Evolutionary conservation across 2,797 vertebrate genomes (phyloP).

Genomic region (Gymnodraco acuticeps): DNA sequence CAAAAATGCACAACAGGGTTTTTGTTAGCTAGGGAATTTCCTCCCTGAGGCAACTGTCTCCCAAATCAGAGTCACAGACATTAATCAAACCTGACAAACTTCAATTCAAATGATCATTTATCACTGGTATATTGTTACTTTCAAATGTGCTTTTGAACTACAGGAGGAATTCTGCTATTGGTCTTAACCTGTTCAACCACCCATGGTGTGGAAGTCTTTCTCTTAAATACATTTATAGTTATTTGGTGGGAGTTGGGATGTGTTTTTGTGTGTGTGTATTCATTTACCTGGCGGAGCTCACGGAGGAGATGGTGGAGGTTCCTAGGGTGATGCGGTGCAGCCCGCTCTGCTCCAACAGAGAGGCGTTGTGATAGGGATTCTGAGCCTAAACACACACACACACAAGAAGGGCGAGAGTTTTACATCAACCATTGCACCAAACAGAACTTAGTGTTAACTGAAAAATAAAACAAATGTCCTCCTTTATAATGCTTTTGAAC

Average conservation of each 20-base stretch:
- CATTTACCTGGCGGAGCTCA: constrained; percentile 93
- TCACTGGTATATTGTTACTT: too few relatives aligned
- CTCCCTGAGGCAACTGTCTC: constrained; percentile 38
- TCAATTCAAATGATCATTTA: not conserved
- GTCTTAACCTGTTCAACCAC: not conserved
- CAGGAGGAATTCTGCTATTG: not conserved
- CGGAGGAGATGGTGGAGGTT: constrained; percentile 96
- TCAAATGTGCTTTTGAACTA: constrained; percentile 5
- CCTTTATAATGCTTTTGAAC: too few relatives aligned
- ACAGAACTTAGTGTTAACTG: too few relatives aligned
- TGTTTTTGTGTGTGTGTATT: not conserved
- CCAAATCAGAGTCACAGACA: constrained; percentile 22
- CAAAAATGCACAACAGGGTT: constrained; percentile 53
- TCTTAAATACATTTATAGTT: not conserved
- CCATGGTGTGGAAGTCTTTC: not conserved
- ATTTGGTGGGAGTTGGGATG: constrained; percentile 36
- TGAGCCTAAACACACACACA: constrained; percentile 85
- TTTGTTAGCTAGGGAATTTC: constrained; percentile 36
- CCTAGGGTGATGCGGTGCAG: constrained; percentile 98
- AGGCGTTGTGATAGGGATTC: constrained; percentile 93
- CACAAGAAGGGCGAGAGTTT: constrained; percentile 1
- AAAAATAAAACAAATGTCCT: too few relatives aligned
- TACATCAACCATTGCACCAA: not conserved
- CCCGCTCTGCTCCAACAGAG: constrained; percentile 96
- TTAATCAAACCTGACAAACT: constrained; percentile 23